A percentile compares a stretch with the other conserved stretches of the same genome.
Conservation (phyloP, 2,113 vertebrate species). For the Dasyprocta punctata region DNA sequence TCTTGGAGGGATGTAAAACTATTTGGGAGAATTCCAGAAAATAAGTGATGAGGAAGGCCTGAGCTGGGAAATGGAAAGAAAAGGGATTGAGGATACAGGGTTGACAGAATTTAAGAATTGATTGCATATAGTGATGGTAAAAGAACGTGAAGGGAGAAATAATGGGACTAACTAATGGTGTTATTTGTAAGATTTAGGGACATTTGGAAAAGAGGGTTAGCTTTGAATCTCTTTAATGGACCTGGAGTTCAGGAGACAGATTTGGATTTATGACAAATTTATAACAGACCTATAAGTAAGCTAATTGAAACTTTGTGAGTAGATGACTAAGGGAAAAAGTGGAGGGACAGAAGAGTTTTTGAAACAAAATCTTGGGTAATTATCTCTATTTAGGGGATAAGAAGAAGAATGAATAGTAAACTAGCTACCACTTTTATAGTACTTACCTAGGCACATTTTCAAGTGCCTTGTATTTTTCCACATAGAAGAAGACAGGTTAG, state of each 20-base stretch:
- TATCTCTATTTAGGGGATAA: neutral
- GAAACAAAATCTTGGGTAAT: neutral
- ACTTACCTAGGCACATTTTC: neutral
- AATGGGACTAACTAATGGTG: neutral
- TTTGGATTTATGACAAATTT: neutral
- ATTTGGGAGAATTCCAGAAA: neutral
- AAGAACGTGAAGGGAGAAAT: neutral
- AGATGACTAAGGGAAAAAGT: neutral
- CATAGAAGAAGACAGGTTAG: neutral
- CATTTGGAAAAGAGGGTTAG: neutral
- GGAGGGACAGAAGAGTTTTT: neutral
- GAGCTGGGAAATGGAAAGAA: constrained; percentile 3
- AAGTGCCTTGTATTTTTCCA: neutral
- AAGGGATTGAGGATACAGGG: neutral
- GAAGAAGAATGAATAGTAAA: neutral
- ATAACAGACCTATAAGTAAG: neutral
- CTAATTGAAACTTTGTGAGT: neutral
- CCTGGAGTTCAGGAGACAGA: neutral
- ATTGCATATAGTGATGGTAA: neutral
- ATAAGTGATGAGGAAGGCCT: neutral
- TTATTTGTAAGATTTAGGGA: neutral
- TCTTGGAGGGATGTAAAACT: neutral
- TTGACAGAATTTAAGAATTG: neutral
- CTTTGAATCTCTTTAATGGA: neutral
- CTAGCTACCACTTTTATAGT: neutral